Evolutionary conservation across 2,113 vertebrate species (phyloP).

Genomic region (Sinocyclocheilus anshuiensis): DNA sequence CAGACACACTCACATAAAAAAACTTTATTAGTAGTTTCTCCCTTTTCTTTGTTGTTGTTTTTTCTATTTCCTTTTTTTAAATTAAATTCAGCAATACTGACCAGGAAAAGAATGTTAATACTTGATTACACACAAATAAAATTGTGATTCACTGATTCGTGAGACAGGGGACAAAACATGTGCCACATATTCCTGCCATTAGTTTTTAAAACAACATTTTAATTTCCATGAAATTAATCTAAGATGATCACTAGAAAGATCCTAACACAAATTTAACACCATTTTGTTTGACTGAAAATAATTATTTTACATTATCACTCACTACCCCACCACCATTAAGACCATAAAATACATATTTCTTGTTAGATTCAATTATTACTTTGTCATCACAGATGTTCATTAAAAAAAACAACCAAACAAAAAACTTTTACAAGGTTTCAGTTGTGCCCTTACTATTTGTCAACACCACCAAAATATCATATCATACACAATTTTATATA

Average conservation of each 20-base stretch:
- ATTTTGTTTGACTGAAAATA: not conserved
- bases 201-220: not conserved
- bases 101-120: slow-evolving; percentile 54
- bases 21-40: not conserved
- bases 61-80: not conserved
- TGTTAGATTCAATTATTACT: not conserved
- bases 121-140: not conserved
- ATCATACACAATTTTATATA: too few relatives aligned
- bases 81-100: not conserved
- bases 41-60: not conserved
- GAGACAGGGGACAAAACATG: not conserved
- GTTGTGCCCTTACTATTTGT: too few relatives aligned
- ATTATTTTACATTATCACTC: not conserved
- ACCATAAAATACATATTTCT: not conserved
- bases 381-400: not conserved
- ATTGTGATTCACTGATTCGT: not conserved
- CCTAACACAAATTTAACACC: not conserved
- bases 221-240: not conserved
- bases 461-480: too few relatives aligned
- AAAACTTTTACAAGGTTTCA: too few relatives aligned
- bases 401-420: too few relatives aligned
- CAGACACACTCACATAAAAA: slow-evolving; percentile 12
- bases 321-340: not conserved
- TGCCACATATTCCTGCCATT: not conserved
- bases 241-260: not conserved